phyloP scores from a whole-genome alignment of 2,888 invertebrate genomes.

The Leucania comma region DNA sequence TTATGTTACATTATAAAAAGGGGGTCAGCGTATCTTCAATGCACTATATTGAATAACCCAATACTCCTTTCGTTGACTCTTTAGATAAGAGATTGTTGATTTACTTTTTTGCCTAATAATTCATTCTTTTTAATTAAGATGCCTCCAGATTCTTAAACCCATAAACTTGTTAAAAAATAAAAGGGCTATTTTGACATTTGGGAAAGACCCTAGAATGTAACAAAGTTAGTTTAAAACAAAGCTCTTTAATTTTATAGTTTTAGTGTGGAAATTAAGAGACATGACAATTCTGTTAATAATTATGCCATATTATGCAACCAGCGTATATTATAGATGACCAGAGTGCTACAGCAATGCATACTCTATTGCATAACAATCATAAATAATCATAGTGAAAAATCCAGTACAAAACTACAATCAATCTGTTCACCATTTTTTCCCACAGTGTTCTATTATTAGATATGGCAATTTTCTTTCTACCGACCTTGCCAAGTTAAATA shows the following conservation, averaged over 20 bases:
- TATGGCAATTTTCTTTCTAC: slow-evolving; percentile 9
- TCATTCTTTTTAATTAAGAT: neutral
- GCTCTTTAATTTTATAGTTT: no score
- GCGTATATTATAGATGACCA: neutral
- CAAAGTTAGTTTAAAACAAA: no score
- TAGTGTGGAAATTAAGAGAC: no score
- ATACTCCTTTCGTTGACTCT: slow-evolving; percentile 23
- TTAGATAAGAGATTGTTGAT: slow-evolving; percentile 20
- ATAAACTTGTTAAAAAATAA: no score
- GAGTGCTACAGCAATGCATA: neutral
- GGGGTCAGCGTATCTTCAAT: slow-evolving; percentile 37
- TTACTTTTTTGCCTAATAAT: neutral
- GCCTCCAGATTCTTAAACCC: neutral
- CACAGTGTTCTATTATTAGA: slow-evolving; percentile 21
- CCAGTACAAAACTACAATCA: slow-evolving; percentile 10
- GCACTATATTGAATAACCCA: slow-evolving; percentile 33
- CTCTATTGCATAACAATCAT: neutral
- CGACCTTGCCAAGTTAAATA: slow-evolving; percentile 15
- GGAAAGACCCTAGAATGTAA: no score
- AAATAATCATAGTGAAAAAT: neutral
- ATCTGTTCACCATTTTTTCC: neutral
- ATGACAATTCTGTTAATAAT: no score
- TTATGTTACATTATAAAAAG: slow-evolving; percentile 10
- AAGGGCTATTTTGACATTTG: no score
- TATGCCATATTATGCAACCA: slow-evolving; percentile 7